Percentiles rank a stretch among this genome's conserved stretches.
phyloP scores from a whole-genome alignment of 1,140 invertebrate genomes.

The Orchestia grillus region DNA sequence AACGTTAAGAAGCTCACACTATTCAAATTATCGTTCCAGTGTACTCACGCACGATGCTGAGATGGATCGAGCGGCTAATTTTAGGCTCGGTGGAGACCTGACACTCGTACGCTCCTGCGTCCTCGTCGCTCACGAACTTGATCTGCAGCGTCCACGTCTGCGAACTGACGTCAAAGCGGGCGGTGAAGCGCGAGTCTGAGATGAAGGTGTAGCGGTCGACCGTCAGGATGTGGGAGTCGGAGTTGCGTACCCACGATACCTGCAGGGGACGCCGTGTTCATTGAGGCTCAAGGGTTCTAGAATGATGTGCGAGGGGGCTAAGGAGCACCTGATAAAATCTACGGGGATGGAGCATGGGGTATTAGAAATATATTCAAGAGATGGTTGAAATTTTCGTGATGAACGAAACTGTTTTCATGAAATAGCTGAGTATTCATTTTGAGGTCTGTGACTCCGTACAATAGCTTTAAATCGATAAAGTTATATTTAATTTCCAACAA shows the following conservation, averaged over 20 bases:
- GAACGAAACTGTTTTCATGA: background rate
- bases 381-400: background rate
- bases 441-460: background rate
- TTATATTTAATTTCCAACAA: background rate
- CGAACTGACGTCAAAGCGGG: slow-evolving; percentile 77
- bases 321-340: background rate
- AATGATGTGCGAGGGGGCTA: background rate
- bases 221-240: slow-evolving; percentile 90
- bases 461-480: background rate
- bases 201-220: slow-evolving; percentile 93
- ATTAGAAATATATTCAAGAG: background rate
- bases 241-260: slow-evolving; percentile 89
- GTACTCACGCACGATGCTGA: slow-evolving; percentile 86
- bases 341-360: background rate
- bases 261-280: slow-evolving; percentile 67
- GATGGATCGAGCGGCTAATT: slow-evolving; percentile 84
- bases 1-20: too few species aligned
- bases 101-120: slow-evolving; percentile 87
- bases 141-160: slow-evolving; percentile 93
- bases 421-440: background rate
- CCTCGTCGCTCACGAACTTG: slow-evolving; percentile 83
- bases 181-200: slow-evolving; percentile 89
- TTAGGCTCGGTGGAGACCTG: slow-evolving; percentile 90
- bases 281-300: background rate
- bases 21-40: background rate